A percentile compares a stretch with the other conserved stretches of the same genome.
Evolutionary conservation across 2,113 vertebrate species (phyloP).

Genomic region (Leucoraja erinaceus): DNA sequence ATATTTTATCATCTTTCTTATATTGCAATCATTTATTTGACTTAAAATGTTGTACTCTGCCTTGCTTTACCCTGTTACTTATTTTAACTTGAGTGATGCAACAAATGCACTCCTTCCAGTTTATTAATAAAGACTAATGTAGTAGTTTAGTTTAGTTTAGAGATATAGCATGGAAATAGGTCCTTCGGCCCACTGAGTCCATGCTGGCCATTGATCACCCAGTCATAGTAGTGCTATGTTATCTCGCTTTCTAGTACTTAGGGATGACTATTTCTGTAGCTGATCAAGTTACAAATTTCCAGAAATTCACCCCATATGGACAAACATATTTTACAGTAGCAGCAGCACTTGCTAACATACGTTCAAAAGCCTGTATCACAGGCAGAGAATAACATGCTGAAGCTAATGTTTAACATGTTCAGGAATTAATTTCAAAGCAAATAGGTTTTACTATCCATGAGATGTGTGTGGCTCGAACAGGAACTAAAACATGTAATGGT

Average conservation of each 20-base stretch:
- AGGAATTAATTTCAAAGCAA: background rate
- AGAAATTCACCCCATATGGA: too few relatives aligned
- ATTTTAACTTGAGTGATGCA: background rate
- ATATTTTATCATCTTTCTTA: background rate
- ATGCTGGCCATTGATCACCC: too few relatives aligned
- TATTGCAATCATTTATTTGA: background rate
- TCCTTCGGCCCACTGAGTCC: too few relatives aligned
- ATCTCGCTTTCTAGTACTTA: too few relatives aligned
- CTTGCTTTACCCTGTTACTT: background rate
- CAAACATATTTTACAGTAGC: too few relatives aligned
- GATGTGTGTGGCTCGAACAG: background rate
- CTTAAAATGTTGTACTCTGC: background rate
- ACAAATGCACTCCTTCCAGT: background rate
- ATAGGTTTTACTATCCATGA: background rate
- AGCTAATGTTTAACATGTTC: background rate
- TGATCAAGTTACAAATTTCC: too few relatives aligned
- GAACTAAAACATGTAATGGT: background rate
- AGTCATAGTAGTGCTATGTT: too few relatives aligned
- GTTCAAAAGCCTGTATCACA: too few relatives aligned
- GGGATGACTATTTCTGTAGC: background rate
- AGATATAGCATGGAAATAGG: too few relatives aligned
- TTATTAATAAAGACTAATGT: background rate
- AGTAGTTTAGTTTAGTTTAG: too few relatives aligned
- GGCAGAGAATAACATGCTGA: background rate
- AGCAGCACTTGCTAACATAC: too few relatives aligned